Evolutionary conservation across 37 sponge, comb jelly and placozoan species (phyloP).

Genomic region (Halichondria panicea): DNA sequence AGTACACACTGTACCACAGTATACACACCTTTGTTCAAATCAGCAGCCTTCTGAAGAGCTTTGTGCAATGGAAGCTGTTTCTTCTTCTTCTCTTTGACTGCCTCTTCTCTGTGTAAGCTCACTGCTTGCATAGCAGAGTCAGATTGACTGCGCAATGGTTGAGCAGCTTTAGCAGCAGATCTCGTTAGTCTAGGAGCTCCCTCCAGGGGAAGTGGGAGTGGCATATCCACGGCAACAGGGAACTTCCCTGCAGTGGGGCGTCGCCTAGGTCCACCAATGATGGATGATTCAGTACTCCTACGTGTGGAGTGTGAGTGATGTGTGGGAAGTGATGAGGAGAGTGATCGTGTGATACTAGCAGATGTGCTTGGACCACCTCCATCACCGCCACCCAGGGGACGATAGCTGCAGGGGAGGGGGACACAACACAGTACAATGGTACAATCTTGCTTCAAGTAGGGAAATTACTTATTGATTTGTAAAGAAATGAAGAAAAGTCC

Average conservation of each 20-base stretch:
- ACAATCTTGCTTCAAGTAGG: not conserved
- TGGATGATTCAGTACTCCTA: too few relatives aligned
- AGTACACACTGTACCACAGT: not conserved
- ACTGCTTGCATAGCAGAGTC: too few relatives aligned
- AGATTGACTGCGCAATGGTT: too few relatives aligned
- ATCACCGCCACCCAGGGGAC: not conserved
- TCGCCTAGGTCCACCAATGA: not conserved
- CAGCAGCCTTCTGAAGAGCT: slow-evolving; percentile 26
- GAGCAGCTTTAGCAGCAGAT: too few relatives aligned
- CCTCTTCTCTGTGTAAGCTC: too few relatives aligned
- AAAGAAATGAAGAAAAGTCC: too few relatives aligned
- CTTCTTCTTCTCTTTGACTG: too few relatives aligned
- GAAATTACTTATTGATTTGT: not conserved
- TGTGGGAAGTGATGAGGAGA: slow-evolving; percentile 1
- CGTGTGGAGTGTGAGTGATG: not conserved
- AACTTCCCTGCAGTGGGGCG: not conserved
- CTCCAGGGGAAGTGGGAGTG: not conserved
- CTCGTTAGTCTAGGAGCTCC: slow-evolving; percentile 4
- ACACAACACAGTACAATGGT: not conserved
- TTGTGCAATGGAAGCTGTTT: slow-evolving; percentile 52
- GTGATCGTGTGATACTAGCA: slow-evolving; percentile 3
- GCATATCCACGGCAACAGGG: too few relatives aligned
- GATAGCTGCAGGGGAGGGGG: slow-evolving; percentile 9
- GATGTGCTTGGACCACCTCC: slow-evolving; percentile 4
- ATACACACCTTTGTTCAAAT: slow-evolving; percentile 22